Percentiles rank a stretch among this genome's conserved stretches.
Evolutionary conservation across 1,140 invertebrate genomes (phyloP).

Genomic region (Papilio polyxenes): DNA sequence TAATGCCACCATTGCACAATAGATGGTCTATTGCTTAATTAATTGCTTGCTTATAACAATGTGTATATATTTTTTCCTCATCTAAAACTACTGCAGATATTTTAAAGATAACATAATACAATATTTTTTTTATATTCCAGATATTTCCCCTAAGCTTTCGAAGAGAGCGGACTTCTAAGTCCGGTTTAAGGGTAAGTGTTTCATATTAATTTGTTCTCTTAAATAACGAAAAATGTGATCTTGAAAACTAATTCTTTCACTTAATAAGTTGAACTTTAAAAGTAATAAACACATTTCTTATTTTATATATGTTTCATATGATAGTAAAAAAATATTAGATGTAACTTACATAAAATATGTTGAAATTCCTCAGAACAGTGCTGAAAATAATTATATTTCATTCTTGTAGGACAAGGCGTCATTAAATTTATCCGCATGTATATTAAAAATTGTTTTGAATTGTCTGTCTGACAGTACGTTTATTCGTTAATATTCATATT

Average conservation of each 20-base stretch:
- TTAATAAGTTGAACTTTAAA: too few relatives aligned
- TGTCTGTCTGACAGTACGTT: neutral
- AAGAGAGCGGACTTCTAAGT: slow-evolving; percentile 12
- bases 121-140: neutral
- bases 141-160: slow-evolving; percentile 16
- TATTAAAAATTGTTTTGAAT: neutral
- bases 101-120: too few relatives aligned
- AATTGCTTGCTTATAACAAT: too few relatives aligned
- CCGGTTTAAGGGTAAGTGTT: neutral
- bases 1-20: too few relatives aligned
- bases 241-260: too few relatives aligned
- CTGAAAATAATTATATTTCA: neutral
- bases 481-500: neutral
- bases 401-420: neutral
- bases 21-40: too few relatives aligned
- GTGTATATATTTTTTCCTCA: too few relatives aligned
- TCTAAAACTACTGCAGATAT: too few relatives aligned
- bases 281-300: too few relatives aligned
- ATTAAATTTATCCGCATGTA: neutral
- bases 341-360: neutral
- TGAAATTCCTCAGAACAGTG: neutral
- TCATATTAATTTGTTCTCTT: neutral
- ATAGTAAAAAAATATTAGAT: neutral
- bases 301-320: too few relatives aligned
- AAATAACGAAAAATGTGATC: too few relatives aligned